These are phyloP conservation scores for Pseudopodoces humilis DNA, from an alignment of 2,113 vertebrate species.

Conservation along the genomic window DNA sequence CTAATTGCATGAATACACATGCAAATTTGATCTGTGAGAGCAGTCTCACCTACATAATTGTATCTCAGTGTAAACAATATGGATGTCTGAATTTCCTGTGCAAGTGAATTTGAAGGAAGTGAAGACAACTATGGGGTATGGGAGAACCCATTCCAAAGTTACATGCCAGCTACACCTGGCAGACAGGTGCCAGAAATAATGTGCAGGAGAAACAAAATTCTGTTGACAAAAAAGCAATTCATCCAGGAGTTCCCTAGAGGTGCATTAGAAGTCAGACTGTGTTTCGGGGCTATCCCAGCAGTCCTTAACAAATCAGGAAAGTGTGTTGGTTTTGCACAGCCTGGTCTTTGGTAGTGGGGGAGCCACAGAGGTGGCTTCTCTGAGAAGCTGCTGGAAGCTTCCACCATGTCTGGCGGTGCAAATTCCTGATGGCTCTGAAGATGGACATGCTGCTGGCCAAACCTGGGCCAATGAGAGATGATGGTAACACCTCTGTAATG, in stretches of 20 bases:
- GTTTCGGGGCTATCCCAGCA: rapidly evolving
- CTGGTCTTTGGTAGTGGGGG: background rate
- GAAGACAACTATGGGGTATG: background rate
- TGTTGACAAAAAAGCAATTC: background rate
- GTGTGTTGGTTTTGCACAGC: background rate
- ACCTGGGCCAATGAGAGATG: background rate
- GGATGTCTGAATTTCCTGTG: background rate
- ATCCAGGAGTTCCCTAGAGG: background rate
- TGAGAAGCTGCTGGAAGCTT: background rate
- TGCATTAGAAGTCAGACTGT: background rate
- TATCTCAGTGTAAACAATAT: background rate
- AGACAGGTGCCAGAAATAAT: background rate
- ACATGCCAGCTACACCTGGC: background rate
- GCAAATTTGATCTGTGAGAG: background rate
- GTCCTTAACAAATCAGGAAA: background rate
- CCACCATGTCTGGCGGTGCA: background rate
- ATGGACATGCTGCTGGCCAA: background rate
- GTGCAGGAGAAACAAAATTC: background rate
- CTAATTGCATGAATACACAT: background rate
- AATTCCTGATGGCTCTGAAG: background rate
- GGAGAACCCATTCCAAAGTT: background rate
- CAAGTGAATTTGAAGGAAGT: background rate
- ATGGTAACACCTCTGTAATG: background rate
- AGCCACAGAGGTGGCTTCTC: background rate
- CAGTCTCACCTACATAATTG: background rate